Evolutionary conservation across 2,888 invertebrate genomes (phyloP), one percentile per base, ranked within the genome.

Genomic region (Scaeva pyrastri): DNA sequence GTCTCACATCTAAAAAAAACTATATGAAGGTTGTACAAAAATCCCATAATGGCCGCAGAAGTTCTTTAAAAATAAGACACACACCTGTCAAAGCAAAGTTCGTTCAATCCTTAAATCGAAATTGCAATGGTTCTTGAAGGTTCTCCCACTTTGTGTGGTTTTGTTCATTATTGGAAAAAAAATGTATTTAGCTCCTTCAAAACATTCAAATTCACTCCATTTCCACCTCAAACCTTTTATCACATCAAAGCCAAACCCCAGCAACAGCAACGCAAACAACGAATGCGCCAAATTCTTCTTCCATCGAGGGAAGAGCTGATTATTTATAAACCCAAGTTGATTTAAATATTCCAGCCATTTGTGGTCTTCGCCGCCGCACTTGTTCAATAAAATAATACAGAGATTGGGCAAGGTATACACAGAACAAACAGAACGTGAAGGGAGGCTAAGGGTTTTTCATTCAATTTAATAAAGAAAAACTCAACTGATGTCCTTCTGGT

Each of bases 331-430:
- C 82, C 62, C 60, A 73, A 82, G 77, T 82, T 45, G 74, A 86
- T 86, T 86, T 82, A 82, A 86, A 86, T 86, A 86, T 86, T 77
- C 77, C 86, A 74, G 58, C 82, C 82, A 86, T 86, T 86, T 82
- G 77, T 78, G 86, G 86, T 74, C 23, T 56, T 8, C 31, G 31
- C 31, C 31, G 31, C 68, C 58, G 39, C 48, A 41, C 14, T 31
- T 31, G 43, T 14, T n/a, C 43, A 48, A 43, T 6, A 23, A 14
- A 11, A 11, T 26, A 7, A 7, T 8, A 2, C 2, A 0, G 10
- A 1, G 31, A 12, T 11, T 5, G 41, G 19, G 31, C 8, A n/a
- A 8, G 31, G 31, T 31, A 2, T 31, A 31, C 4, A n/a, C n/a
- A n/a, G n/a, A n/a, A n/a, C n/a, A n/a, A n/a, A n/a, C n/a, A n/a